These are phyloP conservation scores for Caenorhabditis macrosperma DNA, from an alignment of 2,888 invertebrate species.

Conservation along the genomic window DNA sequence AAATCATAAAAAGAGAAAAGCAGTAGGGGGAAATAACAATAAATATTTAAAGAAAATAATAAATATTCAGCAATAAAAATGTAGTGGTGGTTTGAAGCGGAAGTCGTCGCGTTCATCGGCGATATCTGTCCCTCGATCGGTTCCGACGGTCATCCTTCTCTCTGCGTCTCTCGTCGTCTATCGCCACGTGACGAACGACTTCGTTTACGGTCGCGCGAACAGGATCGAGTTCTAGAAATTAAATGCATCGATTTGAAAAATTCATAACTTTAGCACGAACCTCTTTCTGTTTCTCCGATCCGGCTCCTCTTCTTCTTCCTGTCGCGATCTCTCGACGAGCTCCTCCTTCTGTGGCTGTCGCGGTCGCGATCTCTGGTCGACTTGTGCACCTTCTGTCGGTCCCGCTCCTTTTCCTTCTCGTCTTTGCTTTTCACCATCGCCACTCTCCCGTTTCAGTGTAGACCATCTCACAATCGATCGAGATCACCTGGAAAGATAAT, in stretches of 20 bases:
- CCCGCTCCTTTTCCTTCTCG: conserved; percentile 54
- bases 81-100: too few relatives aligned
- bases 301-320: conserved; percentile 36
- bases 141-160: conserved; percentile 53
- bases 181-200: conserved; percentile 58
- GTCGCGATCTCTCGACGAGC: conserved; percentile 44
- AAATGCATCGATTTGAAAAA: not conserved
- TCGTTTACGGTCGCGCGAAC: conserved; percentile 57
- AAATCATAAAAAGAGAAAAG: not conserved
- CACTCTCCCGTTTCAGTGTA: too few relatives aligned
- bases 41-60: not conserved
- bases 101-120: conserved; percentile 11
- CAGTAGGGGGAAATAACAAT: conserved; percentile 13
- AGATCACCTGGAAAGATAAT: too few relatives aligned
- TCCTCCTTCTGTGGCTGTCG: conserved; percentile 24
- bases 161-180: conserved; percentile 55
- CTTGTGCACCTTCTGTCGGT: conserved; percentile 56
- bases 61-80: not conserved
- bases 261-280: too few relatives aligned
- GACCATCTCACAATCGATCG: too few relatives aligned
- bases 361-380: conserved; percentile 56
- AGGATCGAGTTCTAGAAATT: conserved; percentile 41
- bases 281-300: conserved; percentile 31
- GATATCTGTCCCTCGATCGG: conserved; percentile 53
- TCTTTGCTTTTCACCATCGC: conserved; percentile 74